These are phyloP conservation scores for Cephus nigrinus DNA, from an alignment of 2,888 invertebrate species.

Conservation along the genomic window DNA sequence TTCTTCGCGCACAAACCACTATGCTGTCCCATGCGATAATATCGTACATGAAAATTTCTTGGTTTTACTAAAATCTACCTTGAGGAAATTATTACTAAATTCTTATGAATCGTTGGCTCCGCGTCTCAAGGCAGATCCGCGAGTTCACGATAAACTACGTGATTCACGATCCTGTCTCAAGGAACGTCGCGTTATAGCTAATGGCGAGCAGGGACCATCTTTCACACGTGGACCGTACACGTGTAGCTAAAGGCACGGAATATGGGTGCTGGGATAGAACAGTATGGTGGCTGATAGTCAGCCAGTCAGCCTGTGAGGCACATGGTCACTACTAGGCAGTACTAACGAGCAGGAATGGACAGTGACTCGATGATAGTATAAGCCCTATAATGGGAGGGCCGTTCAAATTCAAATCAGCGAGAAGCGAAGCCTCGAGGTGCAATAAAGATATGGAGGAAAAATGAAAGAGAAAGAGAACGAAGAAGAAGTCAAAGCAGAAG, in stretches of 20 bases:
- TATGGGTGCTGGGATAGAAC: background rate
- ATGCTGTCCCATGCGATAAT: no score
- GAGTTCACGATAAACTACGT: background rate
- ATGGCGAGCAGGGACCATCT: background rate
- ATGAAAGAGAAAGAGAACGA: conserved; percentile 33
- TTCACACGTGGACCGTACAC: conserved; percentile 1
- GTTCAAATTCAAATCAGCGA: conserved; percentile 6
- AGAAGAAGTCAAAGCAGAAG: conserved; percentile 56
- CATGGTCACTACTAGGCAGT: conserved; percentile 2
- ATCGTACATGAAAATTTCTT: no score
- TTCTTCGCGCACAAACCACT: conserved; percentile 15
- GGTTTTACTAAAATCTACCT: no score
- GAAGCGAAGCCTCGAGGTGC: conserved; percentile 16
- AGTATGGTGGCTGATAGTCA: no score
- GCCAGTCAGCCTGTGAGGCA: background rate
- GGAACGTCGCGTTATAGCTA: background rate
- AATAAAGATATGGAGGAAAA: conserved; percentile 1
- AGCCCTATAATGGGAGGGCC: conserved; percentile 22
- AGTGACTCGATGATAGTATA: conserved; percentile 23
- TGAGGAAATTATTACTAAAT: no score
- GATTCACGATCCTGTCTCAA: background rate
- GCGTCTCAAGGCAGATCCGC: background rate
- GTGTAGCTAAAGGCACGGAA: background rate
- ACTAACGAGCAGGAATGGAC: conserved; percentile 18
- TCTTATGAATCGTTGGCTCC: no score